A percentile compares a stretch with the other conserved stretches of the same genome.
phyloP scores from a whole-genome alignment of 2,113 vertebrate species.

The Gavialis gangeticus region DNA sequence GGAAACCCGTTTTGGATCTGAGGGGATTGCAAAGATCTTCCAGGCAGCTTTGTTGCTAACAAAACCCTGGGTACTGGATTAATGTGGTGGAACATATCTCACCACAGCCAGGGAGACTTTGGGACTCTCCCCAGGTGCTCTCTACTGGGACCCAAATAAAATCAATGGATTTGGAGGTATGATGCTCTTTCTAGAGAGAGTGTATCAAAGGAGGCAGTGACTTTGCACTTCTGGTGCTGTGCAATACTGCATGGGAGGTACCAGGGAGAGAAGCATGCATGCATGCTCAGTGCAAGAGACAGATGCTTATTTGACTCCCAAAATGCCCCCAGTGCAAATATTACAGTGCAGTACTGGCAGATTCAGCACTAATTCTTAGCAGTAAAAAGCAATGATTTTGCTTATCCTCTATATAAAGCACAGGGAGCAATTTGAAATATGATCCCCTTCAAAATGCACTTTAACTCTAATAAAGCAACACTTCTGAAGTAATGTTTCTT shows the following conservation, averaged over 20 bases:
- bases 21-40: not conserved
- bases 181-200: not conserved
- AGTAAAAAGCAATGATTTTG: slow-evolving; percentile 18
- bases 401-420: slow-evolving; percentile 7
- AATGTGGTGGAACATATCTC: not conserved
- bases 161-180: not conserved
- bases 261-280: not conserved
- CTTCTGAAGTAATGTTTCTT: slow-evolving; percentile 56
- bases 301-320: not conserved
- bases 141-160: not conserved
- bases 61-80: not conserved
- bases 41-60: not conserved
- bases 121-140: slow-evolving; percentile 2
- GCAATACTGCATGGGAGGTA: not conserved
- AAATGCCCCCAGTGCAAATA: not conserved
- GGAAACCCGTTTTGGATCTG: not conserved
- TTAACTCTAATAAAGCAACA: slow-evolving; percentile 62
- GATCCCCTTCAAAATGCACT: slow-evolving; percentile 28
- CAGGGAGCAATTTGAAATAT: slow-evolving; percentile 21
- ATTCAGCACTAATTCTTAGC: not conserved
- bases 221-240: not conserved
- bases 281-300: accelerated
- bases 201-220: not conserved
- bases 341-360: accelerated
- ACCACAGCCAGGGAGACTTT: not conserved